Conservation (phyloP, 2,888 invertebrate genomes). For the Mesoligia furuncula region DNA sequence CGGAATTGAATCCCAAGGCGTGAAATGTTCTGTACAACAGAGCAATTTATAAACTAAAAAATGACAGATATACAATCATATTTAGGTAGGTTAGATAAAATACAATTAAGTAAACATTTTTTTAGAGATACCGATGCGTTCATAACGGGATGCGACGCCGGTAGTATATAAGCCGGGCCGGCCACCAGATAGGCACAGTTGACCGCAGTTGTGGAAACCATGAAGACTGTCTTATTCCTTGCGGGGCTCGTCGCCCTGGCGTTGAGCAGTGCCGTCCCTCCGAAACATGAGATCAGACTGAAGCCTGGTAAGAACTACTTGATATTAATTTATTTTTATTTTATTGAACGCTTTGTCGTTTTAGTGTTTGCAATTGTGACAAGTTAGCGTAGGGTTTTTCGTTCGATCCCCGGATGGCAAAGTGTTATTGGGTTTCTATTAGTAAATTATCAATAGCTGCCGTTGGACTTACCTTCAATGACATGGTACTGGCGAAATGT, state of each 20-base stretch:
- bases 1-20: no score
- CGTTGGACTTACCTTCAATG: not conserved
- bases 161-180: not conserved
- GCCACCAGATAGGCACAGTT: not conserved
- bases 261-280: slow-evolving; percentile 67
- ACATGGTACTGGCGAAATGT: not conserved
- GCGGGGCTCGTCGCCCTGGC: slow-evolving; percentile 78
- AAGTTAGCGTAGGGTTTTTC: not conserved
- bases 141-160: not conserved
- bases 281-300: slow-evolving; percentile 67
- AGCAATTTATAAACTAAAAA: no score
- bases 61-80: no score
- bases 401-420: no score
- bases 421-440: not conserved
- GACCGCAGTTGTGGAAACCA: not conserved
- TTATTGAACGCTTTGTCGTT: not conserved
- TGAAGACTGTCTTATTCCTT: slow-evolving; percentile 83
- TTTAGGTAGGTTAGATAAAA: not conserved
- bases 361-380: not conserved
- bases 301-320: slow-evolving; percentile 53
- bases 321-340: not conserved
- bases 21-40: no score
- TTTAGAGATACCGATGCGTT: not conserved
- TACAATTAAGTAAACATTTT: not conserved
- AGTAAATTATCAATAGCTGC: not conserved